Evolutionary conservation across 35 echinoderm and acorn worm genomes (phyloP).

Genomic region (Strongylocentrotus purpuratus): DNA sequence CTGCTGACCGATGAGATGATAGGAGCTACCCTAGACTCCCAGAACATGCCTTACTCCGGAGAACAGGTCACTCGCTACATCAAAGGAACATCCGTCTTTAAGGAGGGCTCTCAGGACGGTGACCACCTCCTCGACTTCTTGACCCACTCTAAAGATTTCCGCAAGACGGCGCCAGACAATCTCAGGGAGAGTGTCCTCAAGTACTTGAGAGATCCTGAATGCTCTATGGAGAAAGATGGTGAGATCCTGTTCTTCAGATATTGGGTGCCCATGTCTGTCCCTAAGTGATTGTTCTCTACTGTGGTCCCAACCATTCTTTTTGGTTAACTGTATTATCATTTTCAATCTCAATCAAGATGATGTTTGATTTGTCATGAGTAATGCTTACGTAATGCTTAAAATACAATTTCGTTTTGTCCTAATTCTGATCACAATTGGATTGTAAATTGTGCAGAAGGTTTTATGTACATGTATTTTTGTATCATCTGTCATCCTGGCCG

Average conservation of each 20-base stretch:
- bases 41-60: not conserved
- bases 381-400: no score
- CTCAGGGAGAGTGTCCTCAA: constrained; percentile 38
- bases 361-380: no score
- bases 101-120: constrained; percentile 23
- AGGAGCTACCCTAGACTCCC: not conserved
- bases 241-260: not conserved
- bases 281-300: not conserved
- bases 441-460: no score
- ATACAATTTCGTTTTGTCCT: no score
- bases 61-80: constrained; percentile 3
- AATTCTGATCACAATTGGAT: no score
- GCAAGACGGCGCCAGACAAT: constrained; percentile 43
- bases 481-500: no score
- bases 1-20: constrained; percentile 2
- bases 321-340: no score
- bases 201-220: constrained; percentile 37
- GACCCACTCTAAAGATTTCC: constrained; percentile 48
- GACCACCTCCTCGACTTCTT: constrained; percentile 58
- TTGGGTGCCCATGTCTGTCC: not conserved
- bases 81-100: constrained; percentile 10
- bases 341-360: no score
- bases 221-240: not conserved
- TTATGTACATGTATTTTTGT: no score
- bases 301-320: no score